phyloP scores from a whole-genome alignment of 2,888 invertebrate genomes.

The Kryphioiulus occultus region DNA sequence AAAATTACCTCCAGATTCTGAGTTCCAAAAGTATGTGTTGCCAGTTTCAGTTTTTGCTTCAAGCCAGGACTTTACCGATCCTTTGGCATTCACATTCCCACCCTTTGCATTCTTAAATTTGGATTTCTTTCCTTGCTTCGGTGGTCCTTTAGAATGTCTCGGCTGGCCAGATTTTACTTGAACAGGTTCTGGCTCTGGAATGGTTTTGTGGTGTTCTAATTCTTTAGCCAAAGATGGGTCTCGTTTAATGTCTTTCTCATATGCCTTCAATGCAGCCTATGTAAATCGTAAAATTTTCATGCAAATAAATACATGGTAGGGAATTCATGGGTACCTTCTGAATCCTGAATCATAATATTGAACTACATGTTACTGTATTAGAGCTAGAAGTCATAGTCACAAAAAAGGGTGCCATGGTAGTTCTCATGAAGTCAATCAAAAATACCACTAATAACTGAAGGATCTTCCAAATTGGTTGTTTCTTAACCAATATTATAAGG shows the following conservation, averaged over 20 bases:
- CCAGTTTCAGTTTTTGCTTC: slow-evolving; percentile 81
- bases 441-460: too few relatives aligned
- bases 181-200: background rate
- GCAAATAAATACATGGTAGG: background rate
- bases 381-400: too few relatives aligned
- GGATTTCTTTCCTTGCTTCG: background rate
- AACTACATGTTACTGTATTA: too few relatives aligned
- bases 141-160: background rate
- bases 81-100: slow-evolving; percentile 46
- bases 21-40: slow-evolving; percentile 85
- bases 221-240: slow-evolving; percentile 69
- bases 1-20: slow-evolving; percentile 75
- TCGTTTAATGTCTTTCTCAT: slow-evolving; percentile 80
- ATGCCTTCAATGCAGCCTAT: slow-evolving; percentile 83
- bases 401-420: too few relatives aligned
- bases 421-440: too few relatives aligned
- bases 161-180: background rate
- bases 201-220: background rate
- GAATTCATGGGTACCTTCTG: too few relatives aligned
- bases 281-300: slow-evolving; percentile 55
- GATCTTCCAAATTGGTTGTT: too few relatives aligned
- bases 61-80: slow-evolving; percentile 69
- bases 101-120: slow-evolving; percentile 54
- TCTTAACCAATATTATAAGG: too few relatives aligned
- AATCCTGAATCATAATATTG: too few relatives aligned